phyloP scores from a whole-genome alignment of 2,797 vertebrate genomes.

The Psittacula echo region DNA sequence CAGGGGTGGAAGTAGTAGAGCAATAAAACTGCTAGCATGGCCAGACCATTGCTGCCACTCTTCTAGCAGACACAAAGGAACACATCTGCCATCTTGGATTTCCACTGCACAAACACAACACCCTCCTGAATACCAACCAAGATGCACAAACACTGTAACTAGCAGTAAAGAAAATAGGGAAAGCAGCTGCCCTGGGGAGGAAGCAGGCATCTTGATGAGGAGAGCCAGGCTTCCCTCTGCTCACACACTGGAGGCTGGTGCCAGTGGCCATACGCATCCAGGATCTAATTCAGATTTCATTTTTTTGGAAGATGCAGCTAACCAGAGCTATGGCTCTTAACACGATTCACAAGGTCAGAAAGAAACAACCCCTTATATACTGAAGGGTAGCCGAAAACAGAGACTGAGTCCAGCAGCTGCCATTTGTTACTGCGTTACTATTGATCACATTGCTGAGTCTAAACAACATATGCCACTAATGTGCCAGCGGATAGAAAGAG shows the following conservation, averaged over 20 bases:
- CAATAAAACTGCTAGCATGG: neutral
- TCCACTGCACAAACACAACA: neutral
- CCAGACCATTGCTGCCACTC: neutral
- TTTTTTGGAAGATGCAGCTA: neutral
- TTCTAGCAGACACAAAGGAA: neutral
- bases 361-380: neutral
- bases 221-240: neutral
- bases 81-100: neutral
- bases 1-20: neutral
- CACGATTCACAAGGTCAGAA: neutral
- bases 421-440: neutral
- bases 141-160: neutral
- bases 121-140: neutral
- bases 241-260: neutral
- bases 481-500: neutral
- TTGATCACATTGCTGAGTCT: neutral
- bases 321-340: neutral
- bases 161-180: neutral
- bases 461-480: neutral
- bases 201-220: neutral
- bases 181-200: neutral
- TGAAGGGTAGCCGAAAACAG: neutral
- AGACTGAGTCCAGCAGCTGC: neutral
- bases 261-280: neutral
- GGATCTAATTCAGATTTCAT: neutral